phyloP scores from a whole-genome alignment of 2,113 vertebrate genomes.

The Ciconia stormi region DNA sequence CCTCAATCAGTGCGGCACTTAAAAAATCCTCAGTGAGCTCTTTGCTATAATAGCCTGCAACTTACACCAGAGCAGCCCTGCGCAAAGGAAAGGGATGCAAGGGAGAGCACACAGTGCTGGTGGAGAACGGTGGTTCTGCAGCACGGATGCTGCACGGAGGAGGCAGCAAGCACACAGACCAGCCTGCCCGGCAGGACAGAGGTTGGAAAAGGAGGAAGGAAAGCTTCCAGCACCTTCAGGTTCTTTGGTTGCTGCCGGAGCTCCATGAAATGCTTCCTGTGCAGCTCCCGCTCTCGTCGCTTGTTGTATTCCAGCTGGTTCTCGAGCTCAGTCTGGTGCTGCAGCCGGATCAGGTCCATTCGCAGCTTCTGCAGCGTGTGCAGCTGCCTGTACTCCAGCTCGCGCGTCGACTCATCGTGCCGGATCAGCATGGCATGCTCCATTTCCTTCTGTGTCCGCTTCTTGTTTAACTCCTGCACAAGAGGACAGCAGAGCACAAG shows the following conservation, averaged over 20 bases:
- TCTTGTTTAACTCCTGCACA: constrained; percentile 92
- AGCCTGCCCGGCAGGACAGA: background rate
- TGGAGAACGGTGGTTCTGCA: background rate
- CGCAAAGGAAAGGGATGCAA: background rate
- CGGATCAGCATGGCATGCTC: constrained; percentile 98
- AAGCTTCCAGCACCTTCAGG: constrained; percentile 84
- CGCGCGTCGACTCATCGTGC: constrained; percentile 96
- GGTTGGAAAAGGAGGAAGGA: background rate
- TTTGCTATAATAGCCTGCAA: background rate
- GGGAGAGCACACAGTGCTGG: background rate
- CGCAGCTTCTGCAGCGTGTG: constrained; percentile 95
- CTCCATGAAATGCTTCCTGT: constrained; percentile 98
- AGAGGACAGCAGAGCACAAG: background rate
- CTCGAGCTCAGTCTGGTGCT: constrained; percentile 98
- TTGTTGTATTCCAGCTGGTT: constrained; percentile 99
- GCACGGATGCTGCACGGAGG: fast-evolving
- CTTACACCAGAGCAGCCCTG: background rate
- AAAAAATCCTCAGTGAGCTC: background rate
- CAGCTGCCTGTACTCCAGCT: constrained; percentile 95
- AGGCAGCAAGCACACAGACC: background rate
- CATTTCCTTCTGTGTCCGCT: constrained; percentile 98
- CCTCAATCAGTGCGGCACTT: background rate
- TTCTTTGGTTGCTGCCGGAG: constrained; percentile 99
- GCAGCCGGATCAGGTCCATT: constrained; percentile 97
- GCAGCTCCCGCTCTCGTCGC: constrained; percentile 92